Conservation (phyloP, 2,888 invertebrate species). For the Scaptomyza caliginosa region DNA sequence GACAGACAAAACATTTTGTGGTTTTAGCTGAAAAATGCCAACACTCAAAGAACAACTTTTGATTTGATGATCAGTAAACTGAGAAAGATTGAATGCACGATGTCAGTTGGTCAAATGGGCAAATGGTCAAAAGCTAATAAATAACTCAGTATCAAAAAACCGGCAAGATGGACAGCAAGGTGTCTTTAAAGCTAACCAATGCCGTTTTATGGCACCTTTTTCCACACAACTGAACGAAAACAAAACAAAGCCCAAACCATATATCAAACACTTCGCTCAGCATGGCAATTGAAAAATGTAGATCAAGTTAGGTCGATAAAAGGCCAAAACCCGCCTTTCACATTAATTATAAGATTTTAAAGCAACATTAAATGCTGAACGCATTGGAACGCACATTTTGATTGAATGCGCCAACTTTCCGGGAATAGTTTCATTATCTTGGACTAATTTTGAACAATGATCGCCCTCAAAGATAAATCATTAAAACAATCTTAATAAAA, state of each 20-base stretch:
- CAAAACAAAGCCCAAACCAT: slow-evolving; percentile 17
- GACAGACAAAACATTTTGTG: slow-evolving; percentile 26
- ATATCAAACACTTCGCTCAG: slow-evolving; percentile 34
- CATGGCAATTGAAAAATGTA: slow-evolving; percentile 66
- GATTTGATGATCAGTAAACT: slow-evolving; percentile 70
- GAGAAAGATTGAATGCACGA: slow-evolving; percentile 65
- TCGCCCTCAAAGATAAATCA: slow-evolving; percentile 54
- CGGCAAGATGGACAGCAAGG: slow-evolving; percentile 13
- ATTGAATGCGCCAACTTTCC: slow-evolving; percentile 64
- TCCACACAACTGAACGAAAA: background rate
- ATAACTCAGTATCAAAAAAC: slow-evolving; percentile 40
- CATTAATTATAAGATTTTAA: slow-evolving; percentile 79
- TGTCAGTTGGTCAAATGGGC: slow-evolving; percentile 50
- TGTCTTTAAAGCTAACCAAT: slow-evolving; percentile 41
- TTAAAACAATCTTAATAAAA: slow-evolving; percentile 70
- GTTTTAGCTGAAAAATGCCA: slow-evolving; percentile 55
- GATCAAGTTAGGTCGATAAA: slow-evolving; percentile 72
- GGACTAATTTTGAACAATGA: slow-evolving; percentile 49
- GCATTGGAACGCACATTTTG: slow-evolving; percentile 65
- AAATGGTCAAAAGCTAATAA: slow-evolving; percentile 72
- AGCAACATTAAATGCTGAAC: slow-evolving; percentile 50
- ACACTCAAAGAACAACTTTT: slow-evolving; percentile 49
- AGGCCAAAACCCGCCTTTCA: slow-evolving; percentile 57
- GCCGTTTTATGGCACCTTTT: slow-evolving; percentile 65
- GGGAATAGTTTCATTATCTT: slow-evolving; percentile 75